phyloP scores from a whole-genome alignment of 2,113 vertebrate species.

The Eudyptes chrysolophus region DNA sequence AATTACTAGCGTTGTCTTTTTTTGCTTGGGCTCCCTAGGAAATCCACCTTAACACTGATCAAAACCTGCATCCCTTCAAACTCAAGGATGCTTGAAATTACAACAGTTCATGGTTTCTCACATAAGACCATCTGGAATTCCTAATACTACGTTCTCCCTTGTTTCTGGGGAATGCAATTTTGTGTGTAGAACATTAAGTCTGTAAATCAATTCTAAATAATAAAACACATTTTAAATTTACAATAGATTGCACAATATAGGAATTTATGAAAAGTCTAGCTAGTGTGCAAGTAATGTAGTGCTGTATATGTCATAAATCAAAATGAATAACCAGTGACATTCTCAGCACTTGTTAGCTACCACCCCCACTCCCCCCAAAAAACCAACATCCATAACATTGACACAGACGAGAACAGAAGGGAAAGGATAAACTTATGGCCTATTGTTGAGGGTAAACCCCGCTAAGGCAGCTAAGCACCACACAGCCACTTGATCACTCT shows the following conservation, averaged over 20 bases:
- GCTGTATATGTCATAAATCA: background rate
- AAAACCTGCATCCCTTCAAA: background rate
- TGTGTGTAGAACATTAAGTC: background rate
- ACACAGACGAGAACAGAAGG: background rate
- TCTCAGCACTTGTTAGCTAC: background rate
- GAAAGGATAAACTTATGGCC: background rate
- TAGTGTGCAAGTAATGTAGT: background rate
- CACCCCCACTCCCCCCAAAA: background rate
- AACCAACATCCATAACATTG: background rate
- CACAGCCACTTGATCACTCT: fast-evolving
- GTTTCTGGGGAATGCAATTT: background rate
- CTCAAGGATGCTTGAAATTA: background rate
- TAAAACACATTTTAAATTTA: background rate
- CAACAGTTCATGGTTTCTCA: background rate
- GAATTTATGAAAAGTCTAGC: background rate
- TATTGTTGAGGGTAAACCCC: background rate
- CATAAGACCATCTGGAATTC: background rate
- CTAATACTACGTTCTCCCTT: background rate
- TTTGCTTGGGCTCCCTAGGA: background rate
- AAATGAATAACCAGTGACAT: background rate
- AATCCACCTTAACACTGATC: background rate
- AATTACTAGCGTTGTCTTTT: background rate
- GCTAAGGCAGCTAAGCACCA: background rate
- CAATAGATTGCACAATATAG: background rate
- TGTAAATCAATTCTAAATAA: background rate